phyloP scores from a whole-genome alignment of 2,888 invertebrate genomes.

The Scrobipalpa atriplicella region DNA sequence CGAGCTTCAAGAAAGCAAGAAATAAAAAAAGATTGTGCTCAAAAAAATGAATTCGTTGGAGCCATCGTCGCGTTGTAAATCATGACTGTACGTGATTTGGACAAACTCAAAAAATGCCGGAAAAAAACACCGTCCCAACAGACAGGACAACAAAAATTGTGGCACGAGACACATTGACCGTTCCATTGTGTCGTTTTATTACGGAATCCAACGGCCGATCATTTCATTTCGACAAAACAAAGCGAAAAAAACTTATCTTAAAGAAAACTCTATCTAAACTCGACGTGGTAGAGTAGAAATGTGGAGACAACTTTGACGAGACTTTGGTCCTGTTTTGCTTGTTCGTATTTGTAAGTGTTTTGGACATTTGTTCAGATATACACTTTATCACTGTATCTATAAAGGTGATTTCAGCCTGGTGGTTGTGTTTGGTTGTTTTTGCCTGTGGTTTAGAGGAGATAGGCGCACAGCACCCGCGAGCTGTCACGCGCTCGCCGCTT shows the following conservation, averaged over 20 bases:
- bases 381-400: conserved; percentile 32
- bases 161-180: conserved; percentile 78
- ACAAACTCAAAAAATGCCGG: conserved; percentile 58
- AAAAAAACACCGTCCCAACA: conserved; percentile 54
- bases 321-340: conserved; percentile 13
- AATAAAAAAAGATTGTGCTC: conserved; percentile 1
- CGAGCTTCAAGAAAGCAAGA: neutral
- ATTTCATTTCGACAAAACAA: conserved; percentile 64
- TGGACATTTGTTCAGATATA: neutral
- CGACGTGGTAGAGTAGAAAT: conserved; percentile 19
- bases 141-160: conserved; percentile 61
- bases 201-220: conserved; percentile 55
- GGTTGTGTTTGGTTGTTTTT: conserved; percentile 47
- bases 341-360: conserved; percentile 30
- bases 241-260: conserved; percentile 39
- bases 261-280: conserved; percentile 31
- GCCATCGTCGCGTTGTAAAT: conserved; percentile 50
- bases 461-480: conserved; percentile 72
- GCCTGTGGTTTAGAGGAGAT: conserved; percentile 52
- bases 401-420: conserved; percentile 33
- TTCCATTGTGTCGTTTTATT: conserved; percentile 70
- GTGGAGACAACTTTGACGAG: neutral
- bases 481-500: conserved; percentile 76
- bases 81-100: conserved; percentile 58
- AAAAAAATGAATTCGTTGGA: conserved; percentile 35